Base-by-base conservation (phyloP, 1,140 invertebrate genomes). In the Triops cancriformis region DNA sequence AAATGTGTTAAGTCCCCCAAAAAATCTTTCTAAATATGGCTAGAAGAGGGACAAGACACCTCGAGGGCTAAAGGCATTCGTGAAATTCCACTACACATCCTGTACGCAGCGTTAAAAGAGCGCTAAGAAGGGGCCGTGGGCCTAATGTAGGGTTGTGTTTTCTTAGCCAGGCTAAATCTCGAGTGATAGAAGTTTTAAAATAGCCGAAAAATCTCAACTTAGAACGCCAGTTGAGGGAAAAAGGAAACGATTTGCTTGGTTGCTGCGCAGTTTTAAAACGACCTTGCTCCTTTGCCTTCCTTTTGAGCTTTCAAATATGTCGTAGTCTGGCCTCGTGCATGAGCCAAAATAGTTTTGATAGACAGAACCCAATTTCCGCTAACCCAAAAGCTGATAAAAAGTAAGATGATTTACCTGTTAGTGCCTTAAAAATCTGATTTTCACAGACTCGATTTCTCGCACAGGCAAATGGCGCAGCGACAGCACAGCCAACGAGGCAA, bases 231-330 rank as follows among this genome's bases (percentile, higher is more conserved):
- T 6, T 23, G n/a, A 64, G 14, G 3, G n/a, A 3, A 64, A 64
- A 64, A 64, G 23, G 51, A 64, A 37, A 64, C 10, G 51, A 23
- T 23, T 64, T 64, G 9, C 18, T 64, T 64, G 23, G 51, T 64
- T 64, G 51, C 51, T 64, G 51, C 51, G 51, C 51, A 64, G 14
- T 64, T 64, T 64, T 64, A 64, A 64, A 64, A 64, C 51, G 51
- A 64, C 51, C 51, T 64, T 64, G 51, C 51, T 64, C 51, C 51
- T 64, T 64, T 23, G 51, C 51, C 51, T 64, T 64, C 51, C n/a
- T 23, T 23, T 64, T 18, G 9, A 64, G 51, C 51, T 64, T 64
- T 64, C 51, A 64, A 64, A 64, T 64, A 23, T 64, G 51, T 64
- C 51, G 18, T 64, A 18, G 51, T 64, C 51, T 64, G 51, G 51